These are phyloP conservation scores for Varroa destructor DNA, from an alignment of 1,140 invertebrate species.

Conservation along the genomic window DNA sequence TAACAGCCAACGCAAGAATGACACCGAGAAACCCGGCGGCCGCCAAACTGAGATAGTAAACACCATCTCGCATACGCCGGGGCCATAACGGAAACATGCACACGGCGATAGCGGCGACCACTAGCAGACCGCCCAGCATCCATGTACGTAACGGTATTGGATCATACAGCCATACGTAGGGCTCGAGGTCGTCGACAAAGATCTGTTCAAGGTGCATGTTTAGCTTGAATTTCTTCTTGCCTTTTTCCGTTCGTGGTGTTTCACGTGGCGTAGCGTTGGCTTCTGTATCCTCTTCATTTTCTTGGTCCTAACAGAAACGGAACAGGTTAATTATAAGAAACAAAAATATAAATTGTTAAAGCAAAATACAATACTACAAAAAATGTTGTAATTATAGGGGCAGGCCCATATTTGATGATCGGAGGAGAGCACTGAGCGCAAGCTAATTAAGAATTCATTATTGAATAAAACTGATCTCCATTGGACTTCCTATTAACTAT, in stretches of 20 bases:
- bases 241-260: conserved; percentile 37
- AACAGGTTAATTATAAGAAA: background rate
- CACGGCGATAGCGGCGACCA: conserved; percentile 81
- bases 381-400: too few species aligned
- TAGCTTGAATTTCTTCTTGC: conserved; percentile 57
- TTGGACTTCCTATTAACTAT: too few species aligned
- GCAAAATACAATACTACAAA: too few species aligned
- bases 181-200: conserved; percentile 76
- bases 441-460: too few species aligned
- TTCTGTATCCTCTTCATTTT: conserved; percentile 40
- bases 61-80: conserved; percentile 73
- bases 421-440: too few species aligned
- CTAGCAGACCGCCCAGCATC: conserved; percentile 77
- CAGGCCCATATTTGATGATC: too few species aligned
- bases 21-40: conserved; percentile 84
- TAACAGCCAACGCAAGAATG: conserved; percentile 72
- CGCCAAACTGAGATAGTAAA: conserved; percentile 89
- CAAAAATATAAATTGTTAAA: background rate
- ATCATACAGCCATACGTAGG: conserved; percentile 99
- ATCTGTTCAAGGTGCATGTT: conserved; percentile 91
- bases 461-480: too few species aligned
- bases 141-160: conserved; percentile 93
- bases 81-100: conserved; percentile 98
- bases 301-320: conserved; percentile 45
- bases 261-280: conserved; percentile 43